Conservation (phyloP, 2,888 invertebrate species). For the Colostygia pectinataria region DNA sequence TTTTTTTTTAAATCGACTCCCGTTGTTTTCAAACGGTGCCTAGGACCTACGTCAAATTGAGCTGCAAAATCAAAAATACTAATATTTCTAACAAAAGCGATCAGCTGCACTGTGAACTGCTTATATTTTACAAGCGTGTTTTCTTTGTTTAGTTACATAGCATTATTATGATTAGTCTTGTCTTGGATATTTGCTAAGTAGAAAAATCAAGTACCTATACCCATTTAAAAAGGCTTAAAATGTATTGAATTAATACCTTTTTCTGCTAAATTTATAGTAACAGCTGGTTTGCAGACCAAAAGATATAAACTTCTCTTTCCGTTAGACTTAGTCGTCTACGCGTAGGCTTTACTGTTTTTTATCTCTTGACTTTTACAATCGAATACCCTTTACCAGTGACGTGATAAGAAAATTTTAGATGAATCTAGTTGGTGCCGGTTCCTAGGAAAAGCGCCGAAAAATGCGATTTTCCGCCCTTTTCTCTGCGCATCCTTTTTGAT, state of each 20-base stretch:
- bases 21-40: no score
- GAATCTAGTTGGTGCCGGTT: slow-evolving; percentile 61
- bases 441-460: slow-evolving; percentile 25
- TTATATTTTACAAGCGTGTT: no score
- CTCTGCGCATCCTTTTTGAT: slow-evolving; percentile 4
- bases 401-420: slow-evolving; percentile 20
- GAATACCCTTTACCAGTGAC: slow-evolving; percentile 25
- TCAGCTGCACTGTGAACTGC: no score
- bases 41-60: no score
- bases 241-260: background rate
- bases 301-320: slow-evolving; percentile 11
- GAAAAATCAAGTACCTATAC: no score
- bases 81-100: no score
- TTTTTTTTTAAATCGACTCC: no score
- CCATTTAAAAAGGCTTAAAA: no score
- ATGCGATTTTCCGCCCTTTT: slow-evolving; percentile 25
- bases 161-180: no score
- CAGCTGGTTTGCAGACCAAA: background rate
- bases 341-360: background rate
- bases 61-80: no score
- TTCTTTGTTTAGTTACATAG: no score
- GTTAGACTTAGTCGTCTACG: slow-evolving; percentile 4
- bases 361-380: slow-evolving; percentile 10
- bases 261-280: no score
- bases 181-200: background rate